Conservation (phyloP, 1,140 invertebrate genomes). For the Heliothis subflexa region DNA sequence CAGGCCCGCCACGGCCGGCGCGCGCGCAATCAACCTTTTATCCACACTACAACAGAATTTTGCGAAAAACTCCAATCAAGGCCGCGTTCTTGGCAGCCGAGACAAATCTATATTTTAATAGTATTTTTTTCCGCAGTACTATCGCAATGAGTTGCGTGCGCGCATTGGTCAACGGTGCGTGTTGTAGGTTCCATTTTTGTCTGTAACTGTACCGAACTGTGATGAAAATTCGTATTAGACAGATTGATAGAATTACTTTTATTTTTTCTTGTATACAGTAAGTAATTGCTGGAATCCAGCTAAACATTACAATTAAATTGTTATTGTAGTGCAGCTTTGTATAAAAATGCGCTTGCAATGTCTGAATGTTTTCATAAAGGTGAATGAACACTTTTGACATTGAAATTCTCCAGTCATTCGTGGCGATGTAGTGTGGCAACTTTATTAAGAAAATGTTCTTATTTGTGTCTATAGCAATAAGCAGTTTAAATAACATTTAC, state of each 20-base stretch:
- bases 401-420: slow-evolving; percentile 19
- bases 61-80: slow-evolving; percentile 76
- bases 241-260: slow-evolving; percentile 9
- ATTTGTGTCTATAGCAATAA: not conserved
- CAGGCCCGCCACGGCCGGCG: slow-evolving; percentile 61
- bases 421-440: slow-evolving; percentile 7
- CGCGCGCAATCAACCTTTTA: slow-evolving; percentile 66
- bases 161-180: slow-evolving; percentile 72
- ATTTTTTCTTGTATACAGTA: not conserved
- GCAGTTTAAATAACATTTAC: no score
- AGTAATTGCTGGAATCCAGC: slow-evolving; percentile 2
- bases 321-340: not conserved
- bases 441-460: not conserved
- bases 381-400: slow-evolving; percentile 30
- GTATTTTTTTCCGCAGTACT: slow-evolving; percentile 65
- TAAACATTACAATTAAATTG: slow-evolving; percentile 13
- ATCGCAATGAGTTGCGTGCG: slow-evolving; percentile 74
- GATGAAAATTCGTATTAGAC: slow-evolving; percentile 34
- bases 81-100: slow-evolving; percentile 70
- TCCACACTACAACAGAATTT: slow-evolving; percentile 56
- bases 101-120: slow-evolving; percentile 81
- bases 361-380: slow-evolving; percentile 26
- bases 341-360: not conserved
- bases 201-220: slow-evolving; percentile 43
- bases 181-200: slow-evolving; percentile 55